phyloP scores from a whole-genome alignment of 2,888 invertebrate genomes.

The Aporophyla lueneburgensis region DNA sequence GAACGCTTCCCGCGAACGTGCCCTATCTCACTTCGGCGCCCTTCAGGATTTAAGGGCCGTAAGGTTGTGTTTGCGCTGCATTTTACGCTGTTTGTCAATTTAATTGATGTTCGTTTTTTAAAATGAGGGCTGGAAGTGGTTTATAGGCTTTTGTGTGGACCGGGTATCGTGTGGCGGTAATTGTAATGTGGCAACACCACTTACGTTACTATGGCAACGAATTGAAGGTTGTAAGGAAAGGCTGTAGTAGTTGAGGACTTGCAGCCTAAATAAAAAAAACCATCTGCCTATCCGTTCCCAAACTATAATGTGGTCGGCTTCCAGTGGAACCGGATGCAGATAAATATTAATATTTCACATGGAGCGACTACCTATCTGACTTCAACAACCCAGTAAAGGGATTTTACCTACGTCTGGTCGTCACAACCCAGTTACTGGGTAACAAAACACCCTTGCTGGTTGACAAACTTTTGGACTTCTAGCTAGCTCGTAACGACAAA shows the following conservation, averaged over 20 bases:
- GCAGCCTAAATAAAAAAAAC: too few relatives aligned
- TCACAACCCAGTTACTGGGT: too few relatives aligned
- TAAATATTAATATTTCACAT: too few relatives aligned
- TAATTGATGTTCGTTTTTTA: slow-evolving; percentile 86
- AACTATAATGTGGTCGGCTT: too few relatives aligned
- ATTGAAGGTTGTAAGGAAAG: slow-evolving; percentile 19
- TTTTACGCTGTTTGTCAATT: slow-evolving; percentile 87
- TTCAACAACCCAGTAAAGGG: too few relatives aligned
- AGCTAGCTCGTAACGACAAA: too few relatives aligned
- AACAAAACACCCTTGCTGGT: too few relatives aligned
- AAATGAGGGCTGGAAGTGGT: slow-evolving; percentile 72
- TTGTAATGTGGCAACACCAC: slow-evolving; percentile 31
- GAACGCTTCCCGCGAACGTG: slow-evolving; percentile 77
- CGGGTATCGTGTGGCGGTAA: slow-evolving; percentile 52
- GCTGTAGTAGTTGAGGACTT: background rate
- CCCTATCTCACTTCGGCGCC: slow-evolving; percentile 84
- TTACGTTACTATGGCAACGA: background rate
- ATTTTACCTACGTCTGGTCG: too few relatives aligned
- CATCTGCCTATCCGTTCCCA: too few relatives aligned
- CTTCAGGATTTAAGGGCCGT: slow-evolving; percentile 81
- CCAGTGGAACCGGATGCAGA: too few relatives aligned
- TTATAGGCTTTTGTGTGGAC: slow-evolving; percentile 57
- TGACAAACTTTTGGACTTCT: too few relatives aligned
- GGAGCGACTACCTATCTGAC: too few relatives aligned
- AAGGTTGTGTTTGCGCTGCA: slow-evolving; percentile 88